Base-by-base conservation (phyloP, 2,888 invertebrate species). In the Oxyteleia sp. region DNA sequence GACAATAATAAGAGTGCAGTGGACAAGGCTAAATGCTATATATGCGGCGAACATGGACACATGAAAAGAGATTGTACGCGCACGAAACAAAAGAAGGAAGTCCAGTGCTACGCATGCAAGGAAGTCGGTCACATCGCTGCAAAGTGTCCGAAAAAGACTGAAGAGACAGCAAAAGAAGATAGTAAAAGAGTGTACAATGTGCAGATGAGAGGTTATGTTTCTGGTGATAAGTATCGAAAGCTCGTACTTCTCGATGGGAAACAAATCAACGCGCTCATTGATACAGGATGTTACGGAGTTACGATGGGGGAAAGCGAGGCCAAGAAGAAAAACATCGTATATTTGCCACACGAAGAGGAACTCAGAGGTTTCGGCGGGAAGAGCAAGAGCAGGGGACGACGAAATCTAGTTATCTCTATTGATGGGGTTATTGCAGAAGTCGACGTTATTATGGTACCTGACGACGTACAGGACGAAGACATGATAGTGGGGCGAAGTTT, bases 231-330 rank as follows among this genome's bases (percentile, higher is more conserved):
- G 10, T 55, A 55, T 35, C 13, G 32, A 16, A 55, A 55, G 11
- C 2, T 11, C 1, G 55, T 15, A 3, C 4, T 3, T 45, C 2
- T 45, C 10, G 45, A 45, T 18, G 45, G 45, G 8, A 13, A 10
- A 3, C 16, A 45, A 2, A 18, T 16, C 10, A 2, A 10, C 13
- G 18, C 45, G 4, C 45, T 45, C 8, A 18, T 45, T 10, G 45
- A 45, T 18, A 45, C 45, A 1, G 45, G 18, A 5, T 45, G 45
- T 45, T 16, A 10, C 10, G 15, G 45, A 2, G 45, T 45, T 18
- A 45, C 45, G 8, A 45, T 45, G 45, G 3, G 45, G 2, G 59
- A 59, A 20, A 41, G 16, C 55, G 55, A 55, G n/a, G 55, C 55
- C 32, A 55, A 32, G 32, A 13, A n/a, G 16, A 55, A 2, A 23